Percentiles rank a stretch among this genome's conserved stretches.
Conservation (phyloP, 2,888 invertebrate species). For the Lasioglossum villosulum region DNA sequence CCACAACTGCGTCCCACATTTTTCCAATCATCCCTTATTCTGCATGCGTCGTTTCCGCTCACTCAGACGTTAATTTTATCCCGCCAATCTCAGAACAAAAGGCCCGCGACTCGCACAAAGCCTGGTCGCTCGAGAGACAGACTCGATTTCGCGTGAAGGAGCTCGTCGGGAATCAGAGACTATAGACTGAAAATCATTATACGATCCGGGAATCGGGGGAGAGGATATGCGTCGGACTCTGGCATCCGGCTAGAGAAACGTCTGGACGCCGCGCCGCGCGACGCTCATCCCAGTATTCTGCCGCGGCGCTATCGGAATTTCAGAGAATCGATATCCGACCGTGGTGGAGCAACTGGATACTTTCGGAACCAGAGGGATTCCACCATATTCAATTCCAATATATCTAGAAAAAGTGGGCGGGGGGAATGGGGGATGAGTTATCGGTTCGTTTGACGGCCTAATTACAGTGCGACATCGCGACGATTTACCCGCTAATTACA, state of each 20-base stretch:
- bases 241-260: not conserved
- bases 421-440: not conserved
- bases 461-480: not conserved
- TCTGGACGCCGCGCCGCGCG: not conserved
- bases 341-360: not conserved
- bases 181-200: constrained; percentile 29
- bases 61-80: not conserved
- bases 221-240: not conserved
- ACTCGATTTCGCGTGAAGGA: not conserved
- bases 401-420: not conserved
- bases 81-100: not conserved
- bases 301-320: constrained; percentile 43
- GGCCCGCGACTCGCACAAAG: not conserved
- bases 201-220: not conserved
- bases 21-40: not conserved
- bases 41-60: not conserved
- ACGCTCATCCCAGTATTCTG: constrained; percentile 39
- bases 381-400: not conserved
- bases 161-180: not conserved
- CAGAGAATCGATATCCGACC: constrained; percentile 3
- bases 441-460: not conserved
- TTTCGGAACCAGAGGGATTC: not conserved
- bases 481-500: not conserved
- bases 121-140: not conserved
- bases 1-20: not conserved